Evolutionary conservation across 2,888 invertebrate genomes (phyloP).

Genomic region (Gibbula magus): DNA sequence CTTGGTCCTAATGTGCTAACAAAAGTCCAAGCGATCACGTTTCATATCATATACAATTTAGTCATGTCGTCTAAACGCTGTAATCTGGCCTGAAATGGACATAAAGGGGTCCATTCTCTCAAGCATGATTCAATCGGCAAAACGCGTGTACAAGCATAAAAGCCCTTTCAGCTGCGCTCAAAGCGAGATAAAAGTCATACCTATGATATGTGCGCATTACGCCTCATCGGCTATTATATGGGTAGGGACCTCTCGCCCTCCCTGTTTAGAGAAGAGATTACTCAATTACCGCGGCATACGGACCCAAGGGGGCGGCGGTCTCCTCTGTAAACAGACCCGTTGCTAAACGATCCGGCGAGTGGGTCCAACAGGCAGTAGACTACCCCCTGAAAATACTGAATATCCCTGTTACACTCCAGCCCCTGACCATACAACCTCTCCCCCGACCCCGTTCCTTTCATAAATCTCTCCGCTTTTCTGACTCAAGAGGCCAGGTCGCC

Average conservation of each 20-base stretch:
- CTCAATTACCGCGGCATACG: constrained; percentile 13
- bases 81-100: constrained; percentile 14
- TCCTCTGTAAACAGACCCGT: constrained; percentile 5
- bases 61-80: constrained; percentile 10
- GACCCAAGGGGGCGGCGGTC: background rate
- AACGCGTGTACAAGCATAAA: constrained; percentile 21
- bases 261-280: constrained; percentile 8
- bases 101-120: constrained; percentile 19
- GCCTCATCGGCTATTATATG: constrained; percentile 22
- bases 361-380: background rate
- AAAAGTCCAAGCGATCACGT: background rate
- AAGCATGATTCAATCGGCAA: constrained; percentile 15
- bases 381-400: background rate
- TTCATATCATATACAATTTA: constrained; percentile 25
- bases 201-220: constrained; percentile 18
- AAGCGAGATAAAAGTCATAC: constrained; percentile 1
- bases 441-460: background rate
- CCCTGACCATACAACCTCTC: background rate
- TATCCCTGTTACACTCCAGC: background rate
- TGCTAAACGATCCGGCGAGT: background rate
- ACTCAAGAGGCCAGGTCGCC: background rate
- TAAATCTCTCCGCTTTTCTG: too few relatives aligned
- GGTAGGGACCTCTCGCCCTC: background rate
- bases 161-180: background rate
- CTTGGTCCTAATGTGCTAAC: background rate